Percentiles rank a stretch among this genome's conserved stretches.
Conservation (phyloP, 2,797 vertebrate species). For the Oophaga sylvatica region DNA sequence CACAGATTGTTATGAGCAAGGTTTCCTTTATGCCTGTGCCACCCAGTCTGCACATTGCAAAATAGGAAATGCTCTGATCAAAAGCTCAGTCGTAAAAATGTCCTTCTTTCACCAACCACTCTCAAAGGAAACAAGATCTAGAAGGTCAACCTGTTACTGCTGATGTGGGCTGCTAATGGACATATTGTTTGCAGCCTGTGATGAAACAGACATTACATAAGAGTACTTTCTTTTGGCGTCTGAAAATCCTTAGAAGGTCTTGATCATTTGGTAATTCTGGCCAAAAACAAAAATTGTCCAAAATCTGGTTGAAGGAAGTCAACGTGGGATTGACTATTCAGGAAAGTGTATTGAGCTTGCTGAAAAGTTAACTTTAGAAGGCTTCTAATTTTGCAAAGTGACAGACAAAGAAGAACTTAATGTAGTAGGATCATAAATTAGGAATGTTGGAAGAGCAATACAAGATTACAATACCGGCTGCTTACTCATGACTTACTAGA, state of each 20-base stretch:
- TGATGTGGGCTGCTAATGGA: background rate
- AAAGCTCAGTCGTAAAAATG: slow-evolving; percentile 23
- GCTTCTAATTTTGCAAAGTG: background rate
- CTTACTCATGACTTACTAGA: slow-evolving; percentile 11
- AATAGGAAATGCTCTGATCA: slow-evolving; percentile 50
- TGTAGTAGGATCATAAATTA: slow-evolving; percentile 6
- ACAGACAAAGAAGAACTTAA: background rate
- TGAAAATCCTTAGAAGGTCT: background rate
- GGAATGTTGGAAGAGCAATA: slow-evolving; percentile 23
- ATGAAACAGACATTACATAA: background rate
- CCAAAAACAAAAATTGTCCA: no score
- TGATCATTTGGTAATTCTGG: background rate
- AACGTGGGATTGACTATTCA: background rate
- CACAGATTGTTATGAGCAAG: slow-evolving; percentile 39
- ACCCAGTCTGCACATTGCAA: slow-evolving; percentile 45
- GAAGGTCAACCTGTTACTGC: background rate
- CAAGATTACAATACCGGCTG: background rate
- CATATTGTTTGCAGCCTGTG: background rate
- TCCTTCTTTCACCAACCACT: slow-evolving; percentile 35
- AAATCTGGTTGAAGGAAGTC: background rate
- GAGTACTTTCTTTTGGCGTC: background rate
- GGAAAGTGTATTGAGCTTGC: background rate
- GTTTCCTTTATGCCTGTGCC: slow-evolving; percentile 53
- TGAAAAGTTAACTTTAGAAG: background rate
- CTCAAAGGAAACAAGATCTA: slow-evolving; percentile 33